Evolutionary conservation across 1,140 invertebrate species (phyloP), one percentile per base, ranked within the genome.

Genomic region (Drosophila seguyi): DNA sequence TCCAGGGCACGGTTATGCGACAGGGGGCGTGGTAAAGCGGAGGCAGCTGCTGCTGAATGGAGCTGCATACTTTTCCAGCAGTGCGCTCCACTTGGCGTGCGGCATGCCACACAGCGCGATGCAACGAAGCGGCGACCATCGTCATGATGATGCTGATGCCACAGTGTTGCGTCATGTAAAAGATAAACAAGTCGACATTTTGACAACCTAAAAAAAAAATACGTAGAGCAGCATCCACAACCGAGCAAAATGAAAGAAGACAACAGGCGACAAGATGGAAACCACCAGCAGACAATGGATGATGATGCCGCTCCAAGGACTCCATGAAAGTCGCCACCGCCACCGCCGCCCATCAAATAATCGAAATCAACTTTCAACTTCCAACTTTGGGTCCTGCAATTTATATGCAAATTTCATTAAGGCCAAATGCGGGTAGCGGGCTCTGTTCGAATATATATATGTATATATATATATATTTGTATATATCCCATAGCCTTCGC

Each of bases 361-460:
- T 87, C 84, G 83, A 87, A 87, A 87, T 88, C 83, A 87, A 87
- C 82, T 85, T 84, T 85, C 67, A 65, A 77, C 79, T 82, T 87
- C 61, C 76, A 82, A 67, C 77, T 76, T 69, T 71, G 61, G 44
- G 47, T 78, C 67, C 84, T 87, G 83, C 83, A 87, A 87, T 87
- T 87, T 87, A 83, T 87, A 87, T 87, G 84, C 84, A 87, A 87
- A 87, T 87, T 88, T 87, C 75, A 88, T 87, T 88, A 88, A 88
- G 75, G 55, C 22, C 66, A 82, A 81, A 67, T 66, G 77, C 84
- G 74, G 75, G 52, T 60, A 27, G 27, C 48, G 63, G 52, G 31
- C 18, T 45, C 29, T 45, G 31, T 56, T 61, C 42, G 50, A 25
- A 20, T 22, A 13, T 25, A 27, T 29, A 44, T 29, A 41, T 29